A percentile compares a stretch with the other conserved stretches of the same genome.
phyloP scores from a whole-genome alignment of 1,140 invertebrate species.

The Drusus annulatus region DNA sequence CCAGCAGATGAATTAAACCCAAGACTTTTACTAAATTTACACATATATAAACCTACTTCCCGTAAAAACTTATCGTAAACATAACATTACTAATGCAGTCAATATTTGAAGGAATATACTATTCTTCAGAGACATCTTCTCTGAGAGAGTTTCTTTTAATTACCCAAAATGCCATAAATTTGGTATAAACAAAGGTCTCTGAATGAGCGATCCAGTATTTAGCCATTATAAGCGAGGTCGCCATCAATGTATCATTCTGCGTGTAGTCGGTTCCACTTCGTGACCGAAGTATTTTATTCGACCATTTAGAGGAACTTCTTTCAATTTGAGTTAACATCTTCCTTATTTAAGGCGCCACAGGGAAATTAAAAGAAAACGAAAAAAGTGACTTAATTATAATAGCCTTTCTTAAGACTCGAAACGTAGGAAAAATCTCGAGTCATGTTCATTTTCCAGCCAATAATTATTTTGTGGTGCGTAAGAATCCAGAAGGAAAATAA shows the following conservation, averaged over 20 bases:
- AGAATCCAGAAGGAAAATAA: constrained; percentile 65
- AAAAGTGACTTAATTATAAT: constrained; percentile 62
- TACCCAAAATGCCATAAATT: no score
- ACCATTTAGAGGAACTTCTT: constrained; percentile 47
- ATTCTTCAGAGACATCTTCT: no score
- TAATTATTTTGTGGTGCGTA: constrained; percentile 73
- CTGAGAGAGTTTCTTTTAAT: no score
- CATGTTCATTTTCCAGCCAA: constrained; percentile 70
- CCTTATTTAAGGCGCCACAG: constrained; percentile 65
- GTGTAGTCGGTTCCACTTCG: constrained; percentile 1
- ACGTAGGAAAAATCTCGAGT: constrained; percentile 57
- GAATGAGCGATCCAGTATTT: no score
- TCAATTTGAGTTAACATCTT: constrained; percentile 52
- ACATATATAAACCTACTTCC: no score
- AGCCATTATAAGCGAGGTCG: constrained; percentile 2
- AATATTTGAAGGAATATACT: no score
- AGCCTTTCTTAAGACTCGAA: constrained; percentile 57
- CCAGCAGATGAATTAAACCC: no score
- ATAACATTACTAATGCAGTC: no score
- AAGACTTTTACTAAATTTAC: no score
- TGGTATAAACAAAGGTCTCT: no score
- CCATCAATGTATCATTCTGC: constrained; percentile 7
- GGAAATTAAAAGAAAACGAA: constrained; percentile 72
- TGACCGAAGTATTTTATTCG: constrained; percentile 21
- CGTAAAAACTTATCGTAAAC: no score